These are phyloP conservation scores for Eumerus sabulonum DNA, from an alignment of 2,888 invertebrate genomes.

Conservation along the genomic window DNA sequence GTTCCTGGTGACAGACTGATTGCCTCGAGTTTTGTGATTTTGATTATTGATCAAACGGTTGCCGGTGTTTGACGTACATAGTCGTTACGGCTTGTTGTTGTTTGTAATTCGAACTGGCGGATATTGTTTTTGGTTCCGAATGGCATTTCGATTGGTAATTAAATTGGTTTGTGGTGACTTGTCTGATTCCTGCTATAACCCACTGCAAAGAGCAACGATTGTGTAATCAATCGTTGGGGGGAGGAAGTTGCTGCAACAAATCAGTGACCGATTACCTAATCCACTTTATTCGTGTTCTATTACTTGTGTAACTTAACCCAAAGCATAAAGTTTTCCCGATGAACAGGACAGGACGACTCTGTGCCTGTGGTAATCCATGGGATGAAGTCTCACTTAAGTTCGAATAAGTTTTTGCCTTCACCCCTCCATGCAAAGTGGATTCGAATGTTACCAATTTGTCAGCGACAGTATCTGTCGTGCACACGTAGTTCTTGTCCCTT, in stretches of 20 bases:
- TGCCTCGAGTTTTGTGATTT: conserved; percentile 27
- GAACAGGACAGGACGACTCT: background rate
- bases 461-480: too few relatives aligned
- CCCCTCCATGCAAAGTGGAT: conserved; percentile 11
- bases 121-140: too few relatives aligned
- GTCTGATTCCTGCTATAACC: too few relatives aligned
- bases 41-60: conserved; percentile 64
- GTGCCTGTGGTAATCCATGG: background rate
- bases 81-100: conserved; percentile 23
- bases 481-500: too few relatives aligned
- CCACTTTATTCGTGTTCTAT: conserved; percentile 1
- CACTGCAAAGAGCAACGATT: too few relatives aligned
- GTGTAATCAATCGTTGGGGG: too few relatives aligned
- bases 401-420: background rate
- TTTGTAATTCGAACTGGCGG: background rate
- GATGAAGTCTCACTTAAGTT: conserved; percentile 2
- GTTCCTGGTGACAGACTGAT: background rate
- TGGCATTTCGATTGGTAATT: too few relatives aligned
- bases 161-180: too few relatives aligned
- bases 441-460: conserved; percentile 9
- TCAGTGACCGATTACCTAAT: background rate
- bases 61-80: conserved; percentile 53
- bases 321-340: background rate
- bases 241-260: too few relatives aligned
- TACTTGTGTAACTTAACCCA: too few relatives aligned